Conservation (phyloP, 2,113 vertebrate genomes). For the Antechinus flavipes region DNA sequence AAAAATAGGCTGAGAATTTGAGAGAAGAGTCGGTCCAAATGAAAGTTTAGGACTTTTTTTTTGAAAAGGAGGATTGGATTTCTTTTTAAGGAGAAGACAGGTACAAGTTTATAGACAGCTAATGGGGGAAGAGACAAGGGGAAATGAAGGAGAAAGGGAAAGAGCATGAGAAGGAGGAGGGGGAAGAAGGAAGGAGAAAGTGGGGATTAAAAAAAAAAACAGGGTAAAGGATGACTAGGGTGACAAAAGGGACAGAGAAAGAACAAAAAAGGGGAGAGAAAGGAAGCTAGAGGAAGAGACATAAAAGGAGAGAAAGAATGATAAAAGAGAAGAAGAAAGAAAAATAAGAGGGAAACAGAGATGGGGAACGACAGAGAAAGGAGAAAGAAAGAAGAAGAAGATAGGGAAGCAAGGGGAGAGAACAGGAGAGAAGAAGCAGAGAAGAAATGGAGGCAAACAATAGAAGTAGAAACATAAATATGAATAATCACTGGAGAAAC, state of each 20-base stretch:
- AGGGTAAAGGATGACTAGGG: background rate
- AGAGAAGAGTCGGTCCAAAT: background rate
- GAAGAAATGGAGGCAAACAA: background rate
- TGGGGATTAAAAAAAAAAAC: background rate
- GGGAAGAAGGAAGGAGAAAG: no score
- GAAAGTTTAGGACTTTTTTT: background rate
- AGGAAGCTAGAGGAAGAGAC: background rate
- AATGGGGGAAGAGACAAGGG: no score
- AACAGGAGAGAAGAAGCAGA: background rate
- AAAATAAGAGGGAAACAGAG: background rate
- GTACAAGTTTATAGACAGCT: no score
- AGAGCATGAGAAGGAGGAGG: background rate
- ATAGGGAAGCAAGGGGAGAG: no score
- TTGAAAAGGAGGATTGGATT: no score
- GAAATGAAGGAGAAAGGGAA: no score
- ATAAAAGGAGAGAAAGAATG: background rate
- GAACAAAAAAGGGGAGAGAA: background rate
- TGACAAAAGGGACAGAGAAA: background rate
- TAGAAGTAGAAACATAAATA: background rate
- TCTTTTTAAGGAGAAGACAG: no score
- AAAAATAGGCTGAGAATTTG: background rate
- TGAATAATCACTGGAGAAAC: background rate
- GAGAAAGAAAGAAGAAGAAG: no score
- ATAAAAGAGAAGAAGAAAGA: rapidly evolving
- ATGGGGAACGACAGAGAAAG: background rate